Base-by-base conservation (phyloP, 2,113 vertebrate species). In the Neodon shergylaensis region DNA sequence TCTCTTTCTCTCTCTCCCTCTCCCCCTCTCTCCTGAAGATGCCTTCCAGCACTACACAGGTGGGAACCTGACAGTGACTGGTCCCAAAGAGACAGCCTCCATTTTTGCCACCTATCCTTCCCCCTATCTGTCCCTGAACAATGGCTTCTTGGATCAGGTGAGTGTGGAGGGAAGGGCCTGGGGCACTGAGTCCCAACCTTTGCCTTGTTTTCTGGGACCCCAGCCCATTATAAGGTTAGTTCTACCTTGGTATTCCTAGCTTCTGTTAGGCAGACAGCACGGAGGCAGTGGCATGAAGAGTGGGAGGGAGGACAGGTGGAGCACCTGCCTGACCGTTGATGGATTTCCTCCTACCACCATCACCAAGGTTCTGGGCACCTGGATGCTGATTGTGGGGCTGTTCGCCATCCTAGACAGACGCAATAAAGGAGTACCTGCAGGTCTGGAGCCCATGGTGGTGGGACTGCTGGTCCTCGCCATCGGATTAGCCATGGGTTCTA, bases 141-240 rank as follows among this genome's bases (percentile, higher is more conserved):
- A 99, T 68, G 99, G 99, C 94, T 99, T 99, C 98, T 97, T 99
- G 95, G 99, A 99, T 98, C 99, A 99, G 99, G 99, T 99, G 95
- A 96, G 95, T 76, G 3, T 82, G 44, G 93, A 52, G 17, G 36
- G 54, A 63, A 77, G 81, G 79, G 79, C 22, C 39, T 19, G 17
- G 54, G n/a, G 92, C 39, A 54, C 44, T 47, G 31, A 42, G 52
- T 42, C 47, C 11, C 5, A 52, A 5, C 14, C 42, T 91, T 84
- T n/a, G 47, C 13, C 39, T 21, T 84, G 26, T 8, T 21, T 76
- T n/a, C n/a, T 19, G 33, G 73, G 31, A 31, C 52, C 11, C 58
- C 31, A n/a, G 36, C 39, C 54, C 66, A 7, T n/a, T 84, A n/a
- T 0, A 3, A 58, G 17, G 12, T 44, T n/a, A 33, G 26, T 61